Evolutionary conservation across 1,140 invertebrate genomes (phyloP).

Genomic region (Drosophila grimshawi): DNA sequence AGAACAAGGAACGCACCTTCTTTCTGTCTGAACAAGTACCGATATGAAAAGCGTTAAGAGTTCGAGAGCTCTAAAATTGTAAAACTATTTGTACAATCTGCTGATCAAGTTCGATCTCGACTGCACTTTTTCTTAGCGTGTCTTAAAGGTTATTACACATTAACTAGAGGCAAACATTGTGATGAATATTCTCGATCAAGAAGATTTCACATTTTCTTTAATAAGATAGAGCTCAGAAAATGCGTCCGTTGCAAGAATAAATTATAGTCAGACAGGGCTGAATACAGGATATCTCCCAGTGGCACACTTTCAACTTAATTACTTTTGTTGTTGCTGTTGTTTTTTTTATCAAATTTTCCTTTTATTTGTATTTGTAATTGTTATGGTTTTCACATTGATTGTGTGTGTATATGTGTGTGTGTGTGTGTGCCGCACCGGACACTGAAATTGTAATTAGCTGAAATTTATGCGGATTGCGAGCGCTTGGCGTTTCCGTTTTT

Average conservation of each 20-base stretch:
- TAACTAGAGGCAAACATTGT: no score
- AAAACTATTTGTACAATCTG: no score
- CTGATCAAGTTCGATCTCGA: no score
- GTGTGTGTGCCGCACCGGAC: constrained; percentile 50
- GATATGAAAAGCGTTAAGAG: not conserved
- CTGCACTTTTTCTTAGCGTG: no score
- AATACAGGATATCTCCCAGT: not conserved
- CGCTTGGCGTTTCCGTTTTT: constrained; percentile 57
- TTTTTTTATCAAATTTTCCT: constrained; percentile 13
- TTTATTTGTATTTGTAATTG: constrained; percentile 72
- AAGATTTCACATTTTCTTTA: no score
- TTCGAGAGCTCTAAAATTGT: not conserved
- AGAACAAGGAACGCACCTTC: not conserved
- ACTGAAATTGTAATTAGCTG: constrained; percentile 80
- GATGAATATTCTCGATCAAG: no score
- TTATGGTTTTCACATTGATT: constrained; percentile 71
- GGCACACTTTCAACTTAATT: not conserved
- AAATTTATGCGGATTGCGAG: constrained; percentile 72
- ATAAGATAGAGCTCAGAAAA: no score
- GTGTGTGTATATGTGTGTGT: constrained; percentile 21
- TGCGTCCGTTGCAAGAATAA: no score
- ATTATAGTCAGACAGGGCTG: no score
- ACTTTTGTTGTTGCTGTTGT: constrained; percentile 6
- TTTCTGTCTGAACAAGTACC: not conserved
- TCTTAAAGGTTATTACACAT: no score